Percentiles rank a stretch among this genome's conserved stretches.
Evolutionary conservation across 1,140 invertebrate species (phyloP).

Genomic region (Helicoverpa zea): DNA sequence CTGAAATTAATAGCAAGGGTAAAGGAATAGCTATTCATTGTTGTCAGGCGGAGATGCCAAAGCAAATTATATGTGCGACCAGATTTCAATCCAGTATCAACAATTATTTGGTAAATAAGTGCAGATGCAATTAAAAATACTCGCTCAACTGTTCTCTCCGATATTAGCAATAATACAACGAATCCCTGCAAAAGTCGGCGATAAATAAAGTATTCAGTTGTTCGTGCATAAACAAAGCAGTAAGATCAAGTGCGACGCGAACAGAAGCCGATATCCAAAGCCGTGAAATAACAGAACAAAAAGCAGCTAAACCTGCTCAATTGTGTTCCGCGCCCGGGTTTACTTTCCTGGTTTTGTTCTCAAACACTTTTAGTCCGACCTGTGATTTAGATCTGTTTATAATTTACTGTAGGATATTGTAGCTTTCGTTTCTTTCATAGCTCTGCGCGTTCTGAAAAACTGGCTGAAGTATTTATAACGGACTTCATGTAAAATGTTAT

Average conservation of each 20-base stretch:
- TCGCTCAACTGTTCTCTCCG: no score
- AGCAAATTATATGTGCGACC: no score
- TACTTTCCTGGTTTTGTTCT: neutral
- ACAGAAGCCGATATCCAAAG: conserved; percentile 8
- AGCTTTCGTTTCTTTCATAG: neutral
- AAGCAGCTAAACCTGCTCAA: neutral
- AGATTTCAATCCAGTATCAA: no score
- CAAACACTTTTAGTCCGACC: neutral
- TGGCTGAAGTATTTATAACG: no score
- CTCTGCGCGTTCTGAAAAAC: neutral
- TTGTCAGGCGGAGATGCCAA: no score
- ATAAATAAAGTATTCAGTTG: conserved; percentile 19
- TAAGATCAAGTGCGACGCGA: conserved; percentile 22
- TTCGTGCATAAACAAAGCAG: conserved; percentile 18
- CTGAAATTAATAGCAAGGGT: no score
- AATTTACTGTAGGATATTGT: neutral
- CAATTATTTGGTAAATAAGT: no score
- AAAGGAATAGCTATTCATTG: no score
- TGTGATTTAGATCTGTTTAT: neutral
- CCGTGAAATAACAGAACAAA: conserved; percentile 24
- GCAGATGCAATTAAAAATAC: no score
- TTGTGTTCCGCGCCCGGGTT: neutral
- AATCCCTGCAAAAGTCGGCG: neutral
- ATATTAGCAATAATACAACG: neutral
- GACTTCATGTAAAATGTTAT: no score